Evolutionary conservation across 2,797 vertebrate genomes (phyloP).

Genomic region (Acanthiza pusilla): DNA sequence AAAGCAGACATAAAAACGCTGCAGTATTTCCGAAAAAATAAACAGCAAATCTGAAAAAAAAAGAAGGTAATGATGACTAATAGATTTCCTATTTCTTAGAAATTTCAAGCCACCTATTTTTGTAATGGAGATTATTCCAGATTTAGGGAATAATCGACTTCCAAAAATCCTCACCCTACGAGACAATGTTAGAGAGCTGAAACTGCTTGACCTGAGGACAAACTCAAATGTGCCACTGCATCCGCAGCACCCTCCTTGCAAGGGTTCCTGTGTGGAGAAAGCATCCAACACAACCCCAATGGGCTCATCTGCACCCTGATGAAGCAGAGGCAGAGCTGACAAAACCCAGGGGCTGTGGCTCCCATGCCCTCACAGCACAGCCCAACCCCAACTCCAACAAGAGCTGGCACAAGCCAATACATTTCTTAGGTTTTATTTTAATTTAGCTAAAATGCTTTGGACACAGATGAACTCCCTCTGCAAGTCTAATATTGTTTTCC

Average conservation of each 20-base stretch:
- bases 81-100: background rate
- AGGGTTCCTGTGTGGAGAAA: background rate
- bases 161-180: background rate
- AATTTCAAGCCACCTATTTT: background rate
- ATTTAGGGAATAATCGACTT: background rate
- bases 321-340: background rate
- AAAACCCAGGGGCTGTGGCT: background rate
- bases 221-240: rapidly evolving
- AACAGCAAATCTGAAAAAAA: background rate
- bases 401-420: constrained; percentile 27
- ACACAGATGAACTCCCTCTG: constrained; percentile 67
- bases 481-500: constrained; percentile 65
- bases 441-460: constrained; percentile 69
- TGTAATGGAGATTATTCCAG: background rate
- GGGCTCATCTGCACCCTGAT: rapidly evolving
- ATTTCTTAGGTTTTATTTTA: constrained; percentile 39
- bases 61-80: background rate
- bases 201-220: background rate
- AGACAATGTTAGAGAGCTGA: background rate
- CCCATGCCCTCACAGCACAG: background rate
- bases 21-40: background rate
- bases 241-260: background rate
- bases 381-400: background rate
- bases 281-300: background rate
- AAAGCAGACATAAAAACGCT: background rate